Evolutionary conservation across 2,888 invertebrate species (phyloP).

Genomic region (Scaptomyza flava): DNA sequence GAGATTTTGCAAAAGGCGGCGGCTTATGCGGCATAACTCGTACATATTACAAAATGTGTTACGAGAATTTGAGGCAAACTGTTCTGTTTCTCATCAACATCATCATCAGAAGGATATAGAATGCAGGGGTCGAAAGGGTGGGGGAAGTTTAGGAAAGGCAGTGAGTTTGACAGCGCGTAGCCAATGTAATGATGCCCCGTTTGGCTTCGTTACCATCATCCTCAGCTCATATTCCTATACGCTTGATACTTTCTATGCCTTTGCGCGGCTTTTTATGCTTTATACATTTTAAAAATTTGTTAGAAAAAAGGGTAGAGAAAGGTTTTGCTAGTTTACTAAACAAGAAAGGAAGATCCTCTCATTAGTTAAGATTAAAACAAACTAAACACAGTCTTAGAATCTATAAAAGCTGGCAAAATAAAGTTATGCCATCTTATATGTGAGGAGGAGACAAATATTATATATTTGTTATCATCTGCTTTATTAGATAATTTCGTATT

Average conservation of each 20-base stretch:
- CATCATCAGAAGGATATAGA: constrained; percentile 6
- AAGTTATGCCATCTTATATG: too few relatives aligned
- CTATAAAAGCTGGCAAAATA: too few relatives aligned
- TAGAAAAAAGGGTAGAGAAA: not conserved
- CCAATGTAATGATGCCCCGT: constrained; percentile 72
- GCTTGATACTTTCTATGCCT: not conserved
- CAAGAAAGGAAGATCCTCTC: not conserved
- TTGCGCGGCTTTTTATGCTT: constrained; percentile 6
- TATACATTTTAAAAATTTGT: not conserved
- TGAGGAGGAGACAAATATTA: too few relatives aligned
- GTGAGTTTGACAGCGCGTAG: constrained; percentile 69
- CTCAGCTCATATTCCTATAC: not conserved
- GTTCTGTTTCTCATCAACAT: constrained; percentile 8
- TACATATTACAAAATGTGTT: constrained; percentile 67
- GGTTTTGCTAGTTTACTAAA: not conserved
- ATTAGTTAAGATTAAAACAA: not conserved
- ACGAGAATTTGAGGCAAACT: constrained; percentile 23
- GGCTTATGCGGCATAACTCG: constrained; percentile 72
- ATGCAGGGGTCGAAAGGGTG: too few relatives aligned
- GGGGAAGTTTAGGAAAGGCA: not conserved
- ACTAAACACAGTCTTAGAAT: too few relatives aligned
- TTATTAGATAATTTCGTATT: too few relatives aligned
- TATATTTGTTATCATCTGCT: too few relatives aligned
- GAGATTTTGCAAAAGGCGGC: not conserved
- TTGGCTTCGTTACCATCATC: constrained; percentile 27